Conservation (phyloP, 2,888 invertebrate species). For the Phragmatobia fuliginosa region DNA sequence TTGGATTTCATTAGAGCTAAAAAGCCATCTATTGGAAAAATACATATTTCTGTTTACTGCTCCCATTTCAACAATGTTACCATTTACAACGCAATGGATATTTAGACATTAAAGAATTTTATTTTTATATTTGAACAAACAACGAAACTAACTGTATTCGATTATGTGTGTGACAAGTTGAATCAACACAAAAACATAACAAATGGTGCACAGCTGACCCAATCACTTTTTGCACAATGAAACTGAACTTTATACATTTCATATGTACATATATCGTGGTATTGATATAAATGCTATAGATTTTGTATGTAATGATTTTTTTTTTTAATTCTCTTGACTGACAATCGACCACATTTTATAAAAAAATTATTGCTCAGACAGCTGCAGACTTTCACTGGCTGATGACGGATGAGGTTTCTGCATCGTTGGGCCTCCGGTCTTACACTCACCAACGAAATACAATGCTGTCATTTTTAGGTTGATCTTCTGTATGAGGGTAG, state of each 20-base stretch:
- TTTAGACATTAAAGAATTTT: not conserved
- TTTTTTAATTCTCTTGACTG: too few relatives aligned
- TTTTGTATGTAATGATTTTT: not conserved
- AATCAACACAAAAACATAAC: conserved; percentile 9
- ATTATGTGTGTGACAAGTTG: conserved; percentile 10
- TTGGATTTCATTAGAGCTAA: too few relatives aligned
- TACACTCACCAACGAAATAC: too few relatives aligned
- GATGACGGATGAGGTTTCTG: too few relatives aligned
- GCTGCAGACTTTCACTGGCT: too few relatives aligned
- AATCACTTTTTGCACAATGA: not conserved
- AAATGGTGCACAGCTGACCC: not conserved
- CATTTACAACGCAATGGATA: not conserved
- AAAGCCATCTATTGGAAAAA: too few relatives aligned
- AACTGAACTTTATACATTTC: not conserved
- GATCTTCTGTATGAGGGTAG: too few relatives aligned
- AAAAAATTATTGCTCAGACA: too few relatives aligned
- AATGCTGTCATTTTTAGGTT: too few relatives aligned
- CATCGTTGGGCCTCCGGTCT: too few relatives aligned
- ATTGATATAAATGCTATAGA: not conserved
- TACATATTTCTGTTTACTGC: too few relatives aligned
- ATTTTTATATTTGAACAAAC: conserved; percentile 11
- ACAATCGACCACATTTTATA: too few relatives aligned
- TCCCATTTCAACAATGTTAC: not conserved
- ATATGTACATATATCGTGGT: not conserved
- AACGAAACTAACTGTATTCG: conserved; percentile 6